Evolutionary conservation across 2,113 vertebrate species (phyloP).

Genomic region (Serinus canaria): DNA sequence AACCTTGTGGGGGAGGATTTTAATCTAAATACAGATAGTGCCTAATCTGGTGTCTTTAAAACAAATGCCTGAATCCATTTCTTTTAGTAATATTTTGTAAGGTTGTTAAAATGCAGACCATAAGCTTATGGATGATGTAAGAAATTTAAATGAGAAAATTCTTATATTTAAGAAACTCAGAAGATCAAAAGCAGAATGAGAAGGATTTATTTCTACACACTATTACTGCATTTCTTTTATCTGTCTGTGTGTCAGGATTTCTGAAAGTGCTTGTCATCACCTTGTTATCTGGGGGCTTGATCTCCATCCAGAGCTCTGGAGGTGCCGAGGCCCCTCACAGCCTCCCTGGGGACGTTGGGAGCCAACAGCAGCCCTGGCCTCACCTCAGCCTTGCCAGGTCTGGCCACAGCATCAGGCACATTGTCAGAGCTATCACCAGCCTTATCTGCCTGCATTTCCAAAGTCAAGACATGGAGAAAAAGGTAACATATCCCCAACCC

Average conservation of each 20-base stretch:
- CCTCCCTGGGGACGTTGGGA: not conserved
- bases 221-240: constrained; percentile 21
- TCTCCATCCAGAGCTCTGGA: not conserved
- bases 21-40: not conserved
- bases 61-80: not conserved
- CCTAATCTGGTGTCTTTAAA: not conserved
- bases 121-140: not conserved
- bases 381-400: not conserved
- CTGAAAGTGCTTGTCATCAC: constrained; percentile 38
- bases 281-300: not conserved
- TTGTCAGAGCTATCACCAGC: not conserved
- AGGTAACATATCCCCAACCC: not conserved
- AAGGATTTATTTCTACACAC: constrained; percentile 18
- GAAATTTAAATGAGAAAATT: not conserved
- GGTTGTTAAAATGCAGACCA: not conserved
- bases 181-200: constrained; percentile 23
- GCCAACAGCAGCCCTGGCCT: not conserved
- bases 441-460: not conserved
- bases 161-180: not conserved
- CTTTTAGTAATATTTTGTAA: not conserved
- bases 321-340: not conserved
- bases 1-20: not conserved
- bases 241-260: not conserved
- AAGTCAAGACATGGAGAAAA: not conserved
- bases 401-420: not conserved